Conservation (phyloP, 2,888 invertebrate genomes). For the Allygus modestus region DNA sequence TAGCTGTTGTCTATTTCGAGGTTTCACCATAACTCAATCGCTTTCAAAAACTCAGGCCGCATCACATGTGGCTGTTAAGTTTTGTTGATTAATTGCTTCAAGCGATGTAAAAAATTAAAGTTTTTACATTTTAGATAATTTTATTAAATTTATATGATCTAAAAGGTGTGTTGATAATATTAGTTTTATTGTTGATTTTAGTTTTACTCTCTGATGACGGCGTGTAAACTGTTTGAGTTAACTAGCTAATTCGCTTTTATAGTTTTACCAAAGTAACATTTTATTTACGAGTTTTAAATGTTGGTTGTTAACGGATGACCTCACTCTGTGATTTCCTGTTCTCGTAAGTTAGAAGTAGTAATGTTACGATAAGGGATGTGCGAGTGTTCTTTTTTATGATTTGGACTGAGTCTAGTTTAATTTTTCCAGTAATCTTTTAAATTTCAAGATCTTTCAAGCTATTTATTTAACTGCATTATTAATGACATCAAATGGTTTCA, state of each 20-base stretch:
- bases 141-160: slow-evolving; percentile 14
- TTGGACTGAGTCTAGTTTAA: too few relatives aligned
- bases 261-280: neutral
- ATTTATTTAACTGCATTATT: too few relatives aligned
- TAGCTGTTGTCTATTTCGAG: slow-evolving; percentile 5
- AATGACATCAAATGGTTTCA: too few relatives aligned
- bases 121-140: slow-evolving; percentile 19
- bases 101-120: slow-evolving; percentile 1
- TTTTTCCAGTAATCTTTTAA: too few relatives aligned
- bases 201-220: neutral
- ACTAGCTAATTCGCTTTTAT: neutral
- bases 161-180: slow-evolving; percentile 2
- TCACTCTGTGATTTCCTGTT: slow-evolving; percentile 17
- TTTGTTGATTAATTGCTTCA: slow-evolving; percentile 18
- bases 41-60: neutral
- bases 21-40: neutral
- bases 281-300: slow-evolving; percentile 9
- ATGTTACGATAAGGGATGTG: neutral
- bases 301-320: neutral
- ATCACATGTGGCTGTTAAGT: slow-evolving; percentile 21
- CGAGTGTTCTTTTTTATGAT: neutral
- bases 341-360: slow-evolving; percentile 14
- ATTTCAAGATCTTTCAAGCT: too few relatives aligned
- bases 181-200: neutral
- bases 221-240: neutral